Evolutionary conservation across 2,888 invertebrate species (phyloP).

Genomic region (Stegana nigrithorax): DNA sequence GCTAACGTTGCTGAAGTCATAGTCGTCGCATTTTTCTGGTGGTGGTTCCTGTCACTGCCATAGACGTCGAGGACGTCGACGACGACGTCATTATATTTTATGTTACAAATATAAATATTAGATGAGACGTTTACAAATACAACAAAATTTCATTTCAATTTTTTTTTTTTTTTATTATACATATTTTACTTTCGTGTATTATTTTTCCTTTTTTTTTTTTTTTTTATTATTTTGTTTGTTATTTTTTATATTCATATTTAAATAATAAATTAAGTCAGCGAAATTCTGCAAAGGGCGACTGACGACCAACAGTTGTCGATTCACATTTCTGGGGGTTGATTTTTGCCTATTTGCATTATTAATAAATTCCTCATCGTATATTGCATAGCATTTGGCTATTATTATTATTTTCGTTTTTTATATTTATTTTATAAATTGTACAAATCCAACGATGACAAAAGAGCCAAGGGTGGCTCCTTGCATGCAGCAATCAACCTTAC

Average conservation of each 20-base stretch:
- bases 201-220: conserved; percentile 27
- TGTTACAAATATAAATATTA: conserved; percentile 55
- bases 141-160: background rate
- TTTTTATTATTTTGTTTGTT: background rate
- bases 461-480: conserved; percentile 29
- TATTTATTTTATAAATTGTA: conserved; percentile 62
- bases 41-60: background rate
- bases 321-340: conserved; percentile 56
- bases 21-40: conserved; percentile 17
- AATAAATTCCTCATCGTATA: conserved; percentile 57
- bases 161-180: conserved; percentile 38
- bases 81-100: conserved; percentile 53
- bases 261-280: conserved; percentile 57
- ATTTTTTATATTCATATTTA: conserved; percentile 53
- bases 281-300: conserved; percentile 26
- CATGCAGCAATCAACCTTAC: background rate
- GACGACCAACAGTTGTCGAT: background rate
- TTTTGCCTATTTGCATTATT: conserved; percentile 60
- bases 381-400: conserved; percentile 52
- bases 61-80: background rate
- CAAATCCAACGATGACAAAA: conserved; percentile 54
- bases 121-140: conserved; percentile 40
- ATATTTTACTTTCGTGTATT: conserved; percentile 15
- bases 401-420: conserved; percentile 39
- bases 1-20: too few relatives aligned